Conservation (phyloP, 2,113 vertebrate species). For the Chinchilla lanigera region DNA sequence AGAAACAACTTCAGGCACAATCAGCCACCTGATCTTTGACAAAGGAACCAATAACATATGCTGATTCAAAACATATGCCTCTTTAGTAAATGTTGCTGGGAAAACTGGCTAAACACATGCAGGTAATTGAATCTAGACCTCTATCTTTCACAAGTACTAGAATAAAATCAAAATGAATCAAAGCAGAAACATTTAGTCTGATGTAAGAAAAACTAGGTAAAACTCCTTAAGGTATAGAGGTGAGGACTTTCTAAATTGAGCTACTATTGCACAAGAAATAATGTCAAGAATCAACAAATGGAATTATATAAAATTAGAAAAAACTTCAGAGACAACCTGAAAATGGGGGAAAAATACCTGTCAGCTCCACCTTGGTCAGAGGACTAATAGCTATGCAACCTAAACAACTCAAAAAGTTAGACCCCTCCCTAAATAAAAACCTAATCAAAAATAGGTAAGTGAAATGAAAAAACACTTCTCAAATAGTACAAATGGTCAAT, state of each 20-base stretch:
- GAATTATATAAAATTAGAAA: background rate
- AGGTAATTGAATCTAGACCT: background rate
- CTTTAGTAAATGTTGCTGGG: background rate
- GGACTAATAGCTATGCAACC: background rate
- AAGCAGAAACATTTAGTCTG: background rate
- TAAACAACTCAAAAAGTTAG: background rate
- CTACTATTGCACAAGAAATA: background rate
- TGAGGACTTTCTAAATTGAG: background rate
- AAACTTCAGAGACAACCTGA: background rate
- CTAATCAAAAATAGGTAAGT: background rate
- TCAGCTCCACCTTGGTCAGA: background rate
- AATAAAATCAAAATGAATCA: background rate
- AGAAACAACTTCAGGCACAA: background rate
- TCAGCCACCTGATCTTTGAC: background rate
- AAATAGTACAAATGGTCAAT: too few species aligned
- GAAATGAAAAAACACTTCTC: background rate
- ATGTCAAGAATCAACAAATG: background rate
- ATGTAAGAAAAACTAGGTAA: background rate
- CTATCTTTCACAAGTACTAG: background rate
- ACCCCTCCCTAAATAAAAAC: background rate
- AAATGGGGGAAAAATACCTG: background rate
- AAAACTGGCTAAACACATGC: too few species aligned
- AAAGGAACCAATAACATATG: background rate
- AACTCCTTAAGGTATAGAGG: background rate
- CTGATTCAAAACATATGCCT: background rate